phyloP scores from a whole-genome alignment of 1,140 invertebrate species.

The Tribolium madens region DNA sequence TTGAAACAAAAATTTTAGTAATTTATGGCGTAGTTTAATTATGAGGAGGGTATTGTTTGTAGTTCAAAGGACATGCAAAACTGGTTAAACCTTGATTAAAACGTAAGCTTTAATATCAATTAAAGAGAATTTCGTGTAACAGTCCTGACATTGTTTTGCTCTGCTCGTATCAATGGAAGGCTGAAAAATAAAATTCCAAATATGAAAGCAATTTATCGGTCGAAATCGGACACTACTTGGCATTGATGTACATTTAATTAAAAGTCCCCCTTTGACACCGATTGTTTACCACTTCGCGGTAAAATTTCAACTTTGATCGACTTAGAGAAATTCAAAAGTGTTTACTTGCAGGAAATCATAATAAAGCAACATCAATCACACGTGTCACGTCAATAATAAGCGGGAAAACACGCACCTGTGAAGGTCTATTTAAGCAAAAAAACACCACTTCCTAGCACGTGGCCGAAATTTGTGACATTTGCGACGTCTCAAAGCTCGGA shows the following conservation, averaged over 20 bases:
- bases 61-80: neutral
- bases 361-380: slow-evolving; percentile 41
- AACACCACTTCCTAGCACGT: neutral
- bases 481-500: slow-evolving; percentile 11
- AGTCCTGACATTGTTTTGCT: neutral
- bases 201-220: neutral
- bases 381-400: slow-evolving; percentile 34
- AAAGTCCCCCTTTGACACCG: neutral
- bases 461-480: neutral
- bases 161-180: too few species aligned
- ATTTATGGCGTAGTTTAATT: neutral
- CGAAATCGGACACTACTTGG: neutral
- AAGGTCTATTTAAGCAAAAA: neutral
- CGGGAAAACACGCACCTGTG: slow-evolving; percentile 40
- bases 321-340: slow-evolving; percentile 1
- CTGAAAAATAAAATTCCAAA: neutral
- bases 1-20: too few species aligned
- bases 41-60: neutral
- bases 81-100: neutral
- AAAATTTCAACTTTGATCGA: neutral
- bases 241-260: neutral
- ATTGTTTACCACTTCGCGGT: neutral
- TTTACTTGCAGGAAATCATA: slow-evolving; percentile 23
- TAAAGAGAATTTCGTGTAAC: neutral
- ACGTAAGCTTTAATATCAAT: neutral